Conservation (phyloP, 2,797 vertebrate species). For the Sebastes jordani region DNA sequence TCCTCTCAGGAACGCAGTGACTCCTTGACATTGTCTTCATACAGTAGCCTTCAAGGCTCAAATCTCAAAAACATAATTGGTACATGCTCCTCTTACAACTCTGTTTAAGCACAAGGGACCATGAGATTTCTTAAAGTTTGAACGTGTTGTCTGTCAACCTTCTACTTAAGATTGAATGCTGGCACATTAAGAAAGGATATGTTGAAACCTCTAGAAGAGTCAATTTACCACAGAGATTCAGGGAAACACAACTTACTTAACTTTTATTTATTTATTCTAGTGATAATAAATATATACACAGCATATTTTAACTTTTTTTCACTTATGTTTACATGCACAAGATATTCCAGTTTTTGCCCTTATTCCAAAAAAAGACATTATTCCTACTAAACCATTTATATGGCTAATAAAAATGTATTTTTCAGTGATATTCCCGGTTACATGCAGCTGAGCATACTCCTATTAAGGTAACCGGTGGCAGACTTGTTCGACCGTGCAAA, state of each 20-base stretch:
- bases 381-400: neutral
- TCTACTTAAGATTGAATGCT: neutral
- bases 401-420: neutral
- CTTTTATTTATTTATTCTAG: neutral
- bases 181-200: neutral
- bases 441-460: neutral
- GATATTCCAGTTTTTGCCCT: neutral
- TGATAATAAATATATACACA: neutral
- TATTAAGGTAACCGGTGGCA: neutral
- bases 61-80: slow-evolving; percentile 34
- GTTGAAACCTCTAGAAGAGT: neutral
- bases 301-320: neutral
- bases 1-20: slow-evolving; percentile 9
- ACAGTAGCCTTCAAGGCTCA: slow-evolving; percentile 37
- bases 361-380: neutral
- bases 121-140: neutral
- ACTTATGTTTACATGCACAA: neutral
- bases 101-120: neutral
- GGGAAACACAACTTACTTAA: neutral
- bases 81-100: slow-evolving; percentile 32
- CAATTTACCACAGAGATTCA: neutral
- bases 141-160: slow-evolving; percentile 11
- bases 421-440: neutral
- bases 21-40: slow-evolving; percentile 24
- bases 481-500: neutral